phyloP scores from a whole-genome alignment of 2,113 vertebrate species.

The Nibea albiflora region DNA sequence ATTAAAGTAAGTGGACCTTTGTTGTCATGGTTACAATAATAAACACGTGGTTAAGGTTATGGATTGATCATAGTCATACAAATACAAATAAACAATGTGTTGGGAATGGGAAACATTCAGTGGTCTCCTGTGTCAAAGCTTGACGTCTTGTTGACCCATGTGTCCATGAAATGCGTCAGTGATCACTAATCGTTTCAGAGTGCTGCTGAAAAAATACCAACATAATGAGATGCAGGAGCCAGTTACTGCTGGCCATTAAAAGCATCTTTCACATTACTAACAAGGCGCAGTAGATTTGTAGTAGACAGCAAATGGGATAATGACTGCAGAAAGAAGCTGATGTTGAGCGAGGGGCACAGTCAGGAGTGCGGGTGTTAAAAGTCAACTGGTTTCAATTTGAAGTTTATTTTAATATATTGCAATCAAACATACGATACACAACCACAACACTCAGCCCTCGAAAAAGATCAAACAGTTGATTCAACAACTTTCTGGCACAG shows the following conservation, averaged over 20 bases:
- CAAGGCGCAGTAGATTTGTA: constrained; percentile 1
- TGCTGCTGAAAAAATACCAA: background rate
- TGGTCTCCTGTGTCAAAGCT: background rate
- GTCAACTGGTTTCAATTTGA: background rate
- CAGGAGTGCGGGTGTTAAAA: background rate
- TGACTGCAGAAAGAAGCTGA: background rate
- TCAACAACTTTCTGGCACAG: constrained; percentile 39
- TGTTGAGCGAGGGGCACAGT: background rate
- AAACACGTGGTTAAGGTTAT: constrained; percentile 12
- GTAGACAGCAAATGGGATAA: background rate
- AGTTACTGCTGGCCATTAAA: background rate
- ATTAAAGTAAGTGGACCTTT: no score
- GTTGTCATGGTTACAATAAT: background rate
- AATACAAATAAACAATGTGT: background rate
- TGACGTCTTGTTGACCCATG: background rate
- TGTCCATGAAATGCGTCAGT: background rate
- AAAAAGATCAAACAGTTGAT: constrained; percentile 30
- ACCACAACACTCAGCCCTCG: background rate
- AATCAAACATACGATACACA: background rate
- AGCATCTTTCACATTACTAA: constrained; percentile 16
- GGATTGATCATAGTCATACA: background rate
- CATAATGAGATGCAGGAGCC: constrained; percentile 9
- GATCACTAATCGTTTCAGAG: background rate
- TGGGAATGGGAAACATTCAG: background rate
- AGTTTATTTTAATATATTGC: background rate